Evolutionary conservation across 2,797 vertebrate genomes (phyloP).

Genomic region (Pagetopsis macropterus): DNA sequence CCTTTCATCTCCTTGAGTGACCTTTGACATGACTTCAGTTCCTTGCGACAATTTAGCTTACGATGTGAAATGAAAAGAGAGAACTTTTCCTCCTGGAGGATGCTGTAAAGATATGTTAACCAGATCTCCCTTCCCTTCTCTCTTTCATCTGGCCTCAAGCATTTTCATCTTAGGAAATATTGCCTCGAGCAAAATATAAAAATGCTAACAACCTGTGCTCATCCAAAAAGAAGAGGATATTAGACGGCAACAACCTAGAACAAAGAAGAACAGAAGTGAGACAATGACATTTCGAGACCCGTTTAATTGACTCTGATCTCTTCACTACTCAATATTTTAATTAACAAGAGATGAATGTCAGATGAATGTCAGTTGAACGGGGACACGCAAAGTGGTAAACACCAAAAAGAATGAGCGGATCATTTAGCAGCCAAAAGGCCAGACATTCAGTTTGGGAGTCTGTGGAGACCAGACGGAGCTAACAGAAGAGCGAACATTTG

Average conservation of each 20-base stretch:
- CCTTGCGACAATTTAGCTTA: not conserved
- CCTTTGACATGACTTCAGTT: not conserved
- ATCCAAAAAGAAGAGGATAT: constrained; percentile 29
- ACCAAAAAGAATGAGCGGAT: too few relatives aligned
- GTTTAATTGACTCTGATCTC: not conserved
- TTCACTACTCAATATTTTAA: not conserved
- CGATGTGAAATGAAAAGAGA: constrained; percentile 17
- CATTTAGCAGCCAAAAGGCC: too few relatives aligned
- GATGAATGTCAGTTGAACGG: too few relatives aligned
- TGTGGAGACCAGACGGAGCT: too few relatives aligned
- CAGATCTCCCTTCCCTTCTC: constrained; percentile 23
- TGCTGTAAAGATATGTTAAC: constrained; percentile 38
- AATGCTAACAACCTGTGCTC: constrained; percentile 19
- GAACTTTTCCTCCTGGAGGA: constrained; percentile 16
- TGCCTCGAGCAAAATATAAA: constrained; percentile 38
- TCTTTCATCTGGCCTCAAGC: constrained; percentile 48
- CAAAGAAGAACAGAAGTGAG: not conserved
- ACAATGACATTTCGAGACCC: not conserved
- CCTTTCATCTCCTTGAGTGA: not conserved
- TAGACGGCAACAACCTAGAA: constrained; percentile 13
- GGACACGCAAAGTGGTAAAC: not conserved
- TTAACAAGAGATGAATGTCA: too few relatives aligned
- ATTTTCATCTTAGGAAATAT: constrained; percentile 38
- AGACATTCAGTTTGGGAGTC: too few relatives aligned
- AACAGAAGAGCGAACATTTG: too few relatives aligned